phyloP scores from a whole-genome alignment of 2,797 vertebrate species.

The Tamandua tetradactyla region DNA sequence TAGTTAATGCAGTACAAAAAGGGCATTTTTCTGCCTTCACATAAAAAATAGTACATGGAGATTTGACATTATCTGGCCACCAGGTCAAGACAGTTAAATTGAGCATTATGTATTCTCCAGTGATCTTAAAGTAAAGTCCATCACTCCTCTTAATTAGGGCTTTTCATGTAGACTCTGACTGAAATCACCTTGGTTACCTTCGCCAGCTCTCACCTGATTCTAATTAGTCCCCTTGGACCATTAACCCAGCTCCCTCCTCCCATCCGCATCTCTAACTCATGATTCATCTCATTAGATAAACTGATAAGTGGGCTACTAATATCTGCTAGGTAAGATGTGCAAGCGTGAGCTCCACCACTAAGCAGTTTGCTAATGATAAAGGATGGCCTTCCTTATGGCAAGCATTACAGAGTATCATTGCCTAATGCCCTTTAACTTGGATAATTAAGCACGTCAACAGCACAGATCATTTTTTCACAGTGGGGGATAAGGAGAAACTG shows the following conservation, averaged over 20 bases:
- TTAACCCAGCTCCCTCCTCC: slow-evolving; percentile 90
- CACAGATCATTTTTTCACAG: slow-evolving; percentile 77
- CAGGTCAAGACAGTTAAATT: slow-evolving; percentile 86
- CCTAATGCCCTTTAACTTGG: slow-evolving; percentile 79
- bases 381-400: slow-evolving; percentile 75
- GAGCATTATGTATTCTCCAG: slow-evolving; percentile 84
- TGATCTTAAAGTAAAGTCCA: slow-evolving; percentile 93
- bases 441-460: slow-evolving; percentile 83
- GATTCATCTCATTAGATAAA: slow-evolving; percentile 94
- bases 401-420: slow-evolving; percentile 78
- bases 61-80: slow-evolving; percentile 81
- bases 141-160: slow-evolving; percentile 97
- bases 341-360: slow-evolving; percentile 70
- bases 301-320: slow-evolving; percentile 91
- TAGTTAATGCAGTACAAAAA: background rate
- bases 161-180: slow-evolving; percentile 91
- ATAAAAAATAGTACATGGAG: slow-evolving; percentile 7
- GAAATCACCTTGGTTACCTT: slow-evolving; percentile 93
- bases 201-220: slow-evolving; percentile 92
- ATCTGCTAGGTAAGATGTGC: slow-evolving; percentile 83
- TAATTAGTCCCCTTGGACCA: slow-evolving; percentile 97
- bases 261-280: slow-evolving; percentile 83
- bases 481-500: slow-evolving; percentile 65
- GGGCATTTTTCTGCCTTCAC: slow-evolving; percentile 32
- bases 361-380: slow-evolving; percentile 81